Percentiles rank a stretch among this genome's conserved stretches.
These are phyloP conservation scores for Pilophorus perplexus DNA, from an alignment of 2,888 invertebrate genomes.

Conservation along the genomic window DNA sequence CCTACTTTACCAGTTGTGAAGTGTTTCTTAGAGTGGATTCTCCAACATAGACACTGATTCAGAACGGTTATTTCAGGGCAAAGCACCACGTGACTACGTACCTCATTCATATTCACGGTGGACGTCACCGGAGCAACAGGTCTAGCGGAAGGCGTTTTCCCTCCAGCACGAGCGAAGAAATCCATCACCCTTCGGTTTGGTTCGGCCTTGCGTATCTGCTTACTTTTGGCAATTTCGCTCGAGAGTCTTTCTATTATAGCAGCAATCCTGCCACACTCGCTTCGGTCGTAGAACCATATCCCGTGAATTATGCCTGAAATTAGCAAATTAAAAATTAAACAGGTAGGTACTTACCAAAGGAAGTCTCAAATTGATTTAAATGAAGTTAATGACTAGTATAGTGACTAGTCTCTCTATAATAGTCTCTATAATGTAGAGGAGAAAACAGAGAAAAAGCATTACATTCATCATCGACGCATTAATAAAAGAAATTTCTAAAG, in stretches of 20 bases:
- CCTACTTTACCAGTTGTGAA: not conserved
- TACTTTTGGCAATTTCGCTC: constrained; percentile 57
- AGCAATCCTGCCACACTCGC: constrained; percentile 81
- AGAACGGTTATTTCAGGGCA: too few relatives aligned
- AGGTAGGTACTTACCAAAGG: too few relatives aligned
- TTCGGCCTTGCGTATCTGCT: constrained; percentile 13
- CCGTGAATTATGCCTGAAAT: constrained; percentile 68
- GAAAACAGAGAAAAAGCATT: too few relatives aligned
- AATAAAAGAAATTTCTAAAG: too few relatives aligned
- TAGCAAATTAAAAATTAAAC: not conserved
- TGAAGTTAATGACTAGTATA: too few relatives aligned
- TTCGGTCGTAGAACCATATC: constrained; percentile 92
- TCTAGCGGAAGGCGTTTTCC: constrained; percentile 48
- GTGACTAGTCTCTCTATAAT: too few relatives aligned
- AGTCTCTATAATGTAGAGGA: too few relatives aligned
- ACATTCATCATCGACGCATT: too few relatives aligned
- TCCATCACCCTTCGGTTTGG: constrained; percentile 71
- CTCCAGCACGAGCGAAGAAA: constrained; percentile 76
- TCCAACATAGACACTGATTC: too few relatives aligned
- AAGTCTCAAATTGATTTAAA: too few relatives aligned
- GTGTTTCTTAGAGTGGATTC: too few relatives aligned
- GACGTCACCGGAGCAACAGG: constrained; percentile 44
- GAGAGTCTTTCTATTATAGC: constrained; percentile 69
- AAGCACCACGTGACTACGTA: too few relatives aligned
- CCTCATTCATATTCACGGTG: constrained; percentile 42